Base-by-base conservation (phyloP, 1,140 invertebrate genomes). In the Sycophaga agraensis region DNA sequence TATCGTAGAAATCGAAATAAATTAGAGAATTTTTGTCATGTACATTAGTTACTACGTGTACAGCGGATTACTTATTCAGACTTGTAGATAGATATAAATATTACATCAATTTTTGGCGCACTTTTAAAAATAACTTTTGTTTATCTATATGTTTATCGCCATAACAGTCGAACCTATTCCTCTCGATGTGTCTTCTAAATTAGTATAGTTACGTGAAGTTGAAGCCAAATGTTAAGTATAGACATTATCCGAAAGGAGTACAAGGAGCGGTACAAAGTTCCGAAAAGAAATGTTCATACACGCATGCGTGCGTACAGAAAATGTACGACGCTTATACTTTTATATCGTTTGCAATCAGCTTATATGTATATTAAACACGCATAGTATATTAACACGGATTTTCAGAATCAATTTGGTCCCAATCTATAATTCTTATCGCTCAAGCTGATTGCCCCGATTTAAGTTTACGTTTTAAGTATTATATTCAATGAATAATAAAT, bases 231-330 rank as follows among this genome's bases (percentile, higher is more conserved):
- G 22, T 9, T 21, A 7, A 39, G 24, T 26, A 46, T 14, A 48
- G 11, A 49, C n/a, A 49, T 40, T 39, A 24, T 49, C 56, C 56
- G 48, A 40, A 51, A 45, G 40, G 39, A 59, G 43, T 51, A 51
- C 14, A 26, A 46, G 59, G 48, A 65, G 59, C 64, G 64, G 58
- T 65, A 53, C 48, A 65, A 65, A 57, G 64, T 65, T 65, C 64
- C 59, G 53, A 62, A 66, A 59, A 58, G 22, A 16, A 46, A 58
- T 48, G 17, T 37, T 48, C 14, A 39, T 48, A 37, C 21, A 46
- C 26, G 21, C 28, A 46, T 57, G 6, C n/a, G 8, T 46, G 21
- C 28, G 35, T 45, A 45, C 54, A 14, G 28, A 12, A 24, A 48
- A 26, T 57, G 31, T 45, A 43, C 28, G 45, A 28, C 19, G 28